Conservation (phyloP, 2,797 vertebrate genomes). For the Halcyon smyrnensis region DNA sequence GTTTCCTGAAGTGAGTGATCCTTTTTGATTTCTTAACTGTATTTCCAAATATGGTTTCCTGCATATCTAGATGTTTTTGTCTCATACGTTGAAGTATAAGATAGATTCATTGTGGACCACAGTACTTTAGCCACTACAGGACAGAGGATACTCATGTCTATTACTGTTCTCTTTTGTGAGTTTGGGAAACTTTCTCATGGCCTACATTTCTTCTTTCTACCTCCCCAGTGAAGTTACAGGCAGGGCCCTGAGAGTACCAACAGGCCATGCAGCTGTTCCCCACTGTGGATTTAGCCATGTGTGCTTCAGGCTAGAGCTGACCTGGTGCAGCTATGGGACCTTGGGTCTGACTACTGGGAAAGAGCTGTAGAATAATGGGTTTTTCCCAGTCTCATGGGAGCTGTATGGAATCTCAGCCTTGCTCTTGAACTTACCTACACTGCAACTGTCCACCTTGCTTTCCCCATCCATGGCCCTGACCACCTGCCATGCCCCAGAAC, state of each 20-base stretch:
- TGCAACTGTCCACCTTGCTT: too few species aligned
- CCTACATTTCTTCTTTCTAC: not conserved
- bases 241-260: too few species aligned
- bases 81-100: not conserved
- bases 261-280: not conserved
- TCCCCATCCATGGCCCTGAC: accelerated
- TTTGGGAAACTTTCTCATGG: not conserved
- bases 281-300: not conserved
- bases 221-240: not conserved
- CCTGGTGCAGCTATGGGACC: not conserved
- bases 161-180: not conserved
- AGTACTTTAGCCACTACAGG: not conserved
- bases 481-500: not conserved
- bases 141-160: too few species aligned
- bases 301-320: not conserved
- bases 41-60: not conserved
- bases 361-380: not conserved
- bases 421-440: too few species aligned
- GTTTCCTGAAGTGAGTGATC: not conserved
- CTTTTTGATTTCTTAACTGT: not conserved
- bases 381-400: not conserved
- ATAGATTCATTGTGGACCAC: not conserved
- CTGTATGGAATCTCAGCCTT: not conserved
- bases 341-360: not conserved
- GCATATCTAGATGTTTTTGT: not conserved